Percentiles rank a stretch among this genome's conserved stretches.
phyloP scores from a whole-genome alignment of 2,888 invertebrate genomes.

The Napeogenes sylphis region DNA sequence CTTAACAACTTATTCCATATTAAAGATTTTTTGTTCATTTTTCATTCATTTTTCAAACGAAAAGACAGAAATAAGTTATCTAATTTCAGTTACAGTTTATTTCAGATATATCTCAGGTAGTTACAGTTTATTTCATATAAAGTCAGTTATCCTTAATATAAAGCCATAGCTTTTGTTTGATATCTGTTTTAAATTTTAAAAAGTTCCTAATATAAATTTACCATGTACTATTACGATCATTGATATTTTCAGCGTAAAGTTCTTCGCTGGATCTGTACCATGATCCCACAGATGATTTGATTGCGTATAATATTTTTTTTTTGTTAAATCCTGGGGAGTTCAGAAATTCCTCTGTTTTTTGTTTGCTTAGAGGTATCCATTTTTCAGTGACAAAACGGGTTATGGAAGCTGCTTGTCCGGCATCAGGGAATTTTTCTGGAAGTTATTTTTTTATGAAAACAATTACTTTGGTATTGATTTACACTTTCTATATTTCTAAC shows the following conservation, averaged over 20 bases:
- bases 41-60: too few relatives aligned
- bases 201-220: background rate
- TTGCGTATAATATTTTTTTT: conserved; percentile 42
- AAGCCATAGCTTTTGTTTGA: too few relatives aligned
- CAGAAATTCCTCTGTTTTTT: background rate
- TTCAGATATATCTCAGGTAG: too few relatives aligned
- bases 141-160: too few relatives aligned
- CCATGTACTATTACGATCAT: conserved; percentile 6
- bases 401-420: conserved; percentile 45
- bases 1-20: too few relatives aligned
- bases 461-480: too few relatives aligned
- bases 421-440: conserved; percentile 50
- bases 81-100: too few relatives aligned
- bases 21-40: too few relatives aligned
- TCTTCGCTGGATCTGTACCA: conserved; percentile 47
- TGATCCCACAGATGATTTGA: conserved; percentile 36
- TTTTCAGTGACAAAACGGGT: conserved; percentile 44
- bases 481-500: too few relatives aligned
- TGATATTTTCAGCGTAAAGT: conserved; percentile 26
- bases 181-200: too few relatives aligned
- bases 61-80: too few relatives aligned
- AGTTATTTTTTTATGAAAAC: conserved; percentile 10
- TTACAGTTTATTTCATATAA: too few relatives aligned
- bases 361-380: conserved; percentile 38
- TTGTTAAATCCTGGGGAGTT: conserved; percentile 33